A percentile compares a stretch with the other conserved stretches of the same genome.
phyloP scores from a whole-genome alignment of 2,888 invertebrate species.

The Dichetophora obliterata region DNA sequence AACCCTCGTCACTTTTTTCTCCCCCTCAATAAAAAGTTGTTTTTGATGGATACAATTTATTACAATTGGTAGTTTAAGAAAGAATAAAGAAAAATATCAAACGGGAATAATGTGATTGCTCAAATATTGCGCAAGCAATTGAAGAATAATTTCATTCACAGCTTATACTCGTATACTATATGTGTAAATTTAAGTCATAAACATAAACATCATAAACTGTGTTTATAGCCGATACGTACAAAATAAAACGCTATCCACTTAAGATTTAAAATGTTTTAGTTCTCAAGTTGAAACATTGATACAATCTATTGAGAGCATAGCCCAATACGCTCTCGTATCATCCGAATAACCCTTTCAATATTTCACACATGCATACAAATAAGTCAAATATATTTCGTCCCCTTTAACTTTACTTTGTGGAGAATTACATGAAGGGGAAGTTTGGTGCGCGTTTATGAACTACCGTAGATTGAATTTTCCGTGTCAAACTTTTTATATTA shows the following conservation, averaged over 20 bases:
- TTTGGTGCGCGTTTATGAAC: not conserved
- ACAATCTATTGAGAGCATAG: not conserved
- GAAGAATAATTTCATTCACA: too few relatives aligned
- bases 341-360: not conserved
- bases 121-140: not conserved
- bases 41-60: not conserved
- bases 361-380: not conserved
- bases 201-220: too few relatives aligned
- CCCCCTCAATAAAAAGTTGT: not conserved
- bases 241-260: too few relatives aligned
- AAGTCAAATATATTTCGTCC: not conserved
- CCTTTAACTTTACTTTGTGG: not conserved
- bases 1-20: constrained; percentile 1
- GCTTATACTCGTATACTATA: too few relatives aligned
- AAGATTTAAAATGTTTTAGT: too few relatives aligned
- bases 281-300: not conserved
- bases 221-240: too few relatives aligned
- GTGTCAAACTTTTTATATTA: not conserved
- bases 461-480: not conserved
- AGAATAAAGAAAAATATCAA: not conserved
- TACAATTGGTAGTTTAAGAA: too few relatives aligned
- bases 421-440: not conserved
- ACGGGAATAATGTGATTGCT: not conserved
- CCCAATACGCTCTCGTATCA: not conserved
- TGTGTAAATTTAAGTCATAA: too few relatives aligned